phyloP scores from a whole-genome alignment of 2,113 vertebrate genomes.

The Rhynchomys soricoides region DNA sequence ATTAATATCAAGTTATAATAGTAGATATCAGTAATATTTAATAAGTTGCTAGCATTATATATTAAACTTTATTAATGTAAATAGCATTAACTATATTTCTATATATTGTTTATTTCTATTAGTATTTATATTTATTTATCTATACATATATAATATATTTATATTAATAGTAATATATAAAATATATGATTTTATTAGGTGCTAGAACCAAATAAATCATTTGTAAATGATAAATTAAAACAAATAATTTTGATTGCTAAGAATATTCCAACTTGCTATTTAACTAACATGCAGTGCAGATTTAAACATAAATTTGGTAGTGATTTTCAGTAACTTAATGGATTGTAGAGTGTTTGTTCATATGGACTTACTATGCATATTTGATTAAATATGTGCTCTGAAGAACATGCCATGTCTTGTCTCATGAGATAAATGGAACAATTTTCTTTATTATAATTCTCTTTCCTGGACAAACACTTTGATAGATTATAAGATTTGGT shows the following conservation, averaged over 20 bases:
- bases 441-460: neutral
- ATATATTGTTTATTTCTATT: too few relatives aligned
- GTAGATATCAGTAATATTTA: neutral
- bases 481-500: neutral
- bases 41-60: neutral
- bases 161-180: too few relatives aligned
- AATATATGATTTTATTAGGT: neutral
- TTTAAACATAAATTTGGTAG: neutral
- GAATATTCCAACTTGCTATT: neutral
- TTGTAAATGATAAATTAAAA: neutral
- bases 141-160: too few relatives aligned
- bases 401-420: neutral
- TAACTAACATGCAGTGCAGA: neutral
- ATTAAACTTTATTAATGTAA: neutral
- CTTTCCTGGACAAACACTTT: neutral
- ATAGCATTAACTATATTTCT: neutral
- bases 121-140: too few relatives aligned
- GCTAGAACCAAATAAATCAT: neutral
- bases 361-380: neutral
- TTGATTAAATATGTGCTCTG: neutral
- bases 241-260: constrained; percentile 10
- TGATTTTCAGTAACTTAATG: neutral
- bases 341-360: neutral
- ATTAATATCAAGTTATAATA: neutral
- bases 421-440: neutral